Conservation (phyloP, 2,888 invertebrate genomes). For the Aphrophora alni region DNA sequence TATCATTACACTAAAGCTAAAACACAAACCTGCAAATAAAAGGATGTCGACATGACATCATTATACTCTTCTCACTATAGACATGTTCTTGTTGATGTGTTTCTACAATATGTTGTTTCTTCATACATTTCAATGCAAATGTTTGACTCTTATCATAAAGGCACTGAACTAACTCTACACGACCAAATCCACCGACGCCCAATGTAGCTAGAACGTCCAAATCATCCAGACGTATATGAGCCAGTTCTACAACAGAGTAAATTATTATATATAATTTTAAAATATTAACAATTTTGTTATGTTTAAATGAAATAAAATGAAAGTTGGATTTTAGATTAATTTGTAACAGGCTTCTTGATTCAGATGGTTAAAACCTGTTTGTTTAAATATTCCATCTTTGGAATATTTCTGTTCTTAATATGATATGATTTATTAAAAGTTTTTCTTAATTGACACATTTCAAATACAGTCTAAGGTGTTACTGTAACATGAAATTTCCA, state of each 20-base stretch:
- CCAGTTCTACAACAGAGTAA: constrained; percentile 55
- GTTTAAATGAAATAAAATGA: too few relatives aligned
- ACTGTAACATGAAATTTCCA: too few relatives aligned
- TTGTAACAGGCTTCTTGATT: not conserved
- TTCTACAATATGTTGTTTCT: constrained; percentile 75
- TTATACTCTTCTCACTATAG: constrained; percentile 71
- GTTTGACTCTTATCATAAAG: constrained; percentile 59
- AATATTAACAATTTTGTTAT: too few relatives aligned
- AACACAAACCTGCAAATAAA: constrained; percentile 83
- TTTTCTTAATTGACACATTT: too few relatives aligned
- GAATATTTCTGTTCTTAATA: too few relatives aligned
- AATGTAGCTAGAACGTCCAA: constrained; percentile 70
- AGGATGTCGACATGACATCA: constrained; percentile 71
- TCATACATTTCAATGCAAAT: constrained; percentile 74
- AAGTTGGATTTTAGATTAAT: not conserved
- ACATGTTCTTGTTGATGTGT: constrained; percentile 77
- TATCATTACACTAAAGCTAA: too few relatives aligned
- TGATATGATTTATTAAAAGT: too few relatives aligned
- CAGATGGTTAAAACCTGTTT: too few relatives aligned
- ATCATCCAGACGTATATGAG: constrained; percentile 61
- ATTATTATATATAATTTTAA: constrained; percentile 18
- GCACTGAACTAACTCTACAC: constrained; percentile 68
- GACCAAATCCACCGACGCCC: constrained; percentile 76
- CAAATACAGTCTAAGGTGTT: too few relatives aligned
- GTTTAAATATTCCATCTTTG: too few relatives aligned